Conservation (phyloP, 1,140 invertebrate species). For the Maniola jurtina region DNA sequence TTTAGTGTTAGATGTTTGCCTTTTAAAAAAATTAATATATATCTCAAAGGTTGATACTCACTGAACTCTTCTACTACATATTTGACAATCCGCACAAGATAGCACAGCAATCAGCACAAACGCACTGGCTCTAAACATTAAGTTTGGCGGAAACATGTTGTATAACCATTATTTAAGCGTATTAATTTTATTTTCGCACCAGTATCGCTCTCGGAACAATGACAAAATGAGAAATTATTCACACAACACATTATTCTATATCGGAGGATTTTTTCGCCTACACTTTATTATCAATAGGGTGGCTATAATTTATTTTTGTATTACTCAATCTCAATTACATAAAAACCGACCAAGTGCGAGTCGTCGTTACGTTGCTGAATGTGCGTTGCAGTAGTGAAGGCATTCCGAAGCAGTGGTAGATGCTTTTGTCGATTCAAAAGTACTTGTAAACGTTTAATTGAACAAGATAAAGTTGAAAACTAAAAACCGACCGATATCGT, state of each 20-base stretch:
- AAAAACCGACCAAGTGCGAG: too few species aligned
- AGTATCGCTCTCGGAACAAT: not conserved
- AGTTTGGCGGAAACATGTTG: not conserved
- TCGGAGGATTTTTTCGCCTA: constrained; percentile 1
- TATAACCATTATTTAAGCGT: not conserved
- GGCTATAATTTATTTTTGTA: not conserved
- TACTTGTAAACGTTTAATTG: too few species aligned
- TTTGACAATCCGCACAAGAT: constrained; percentile 3
- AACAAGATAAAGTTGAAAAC: too few species aligned
- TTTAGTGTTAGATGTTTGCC: too few species aligned
- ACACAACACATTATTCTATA: not conserved
- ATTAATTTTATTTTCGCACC: not conserved
- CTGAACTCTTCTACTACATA: not conserved
- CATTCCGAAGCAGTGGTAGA: too few species aligned
- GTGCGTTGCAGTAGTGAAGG: too few species aligned
- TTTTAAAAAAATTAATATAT: too few species aligned
- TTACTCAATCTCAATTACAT: too few species aligned
- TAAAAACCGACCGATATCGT: too few species aligned
- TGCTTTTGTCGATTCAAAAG: too few species aligned
- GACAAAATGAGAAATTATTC: constrained; percentile 3
- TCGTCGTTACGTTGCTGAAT: too few species aligned
- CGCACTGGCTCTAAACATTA: not conserved
- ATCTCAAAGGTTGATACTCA: not conserved
- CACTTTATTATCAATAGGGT: not conserved
- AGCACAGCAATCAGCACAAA: not conserved